These are phyloP conservation scores for Corythoichthys intestinalis DNA, from an alignment of 2,113 vertebrate genomes.

Conservation along the genomic window DNA sequence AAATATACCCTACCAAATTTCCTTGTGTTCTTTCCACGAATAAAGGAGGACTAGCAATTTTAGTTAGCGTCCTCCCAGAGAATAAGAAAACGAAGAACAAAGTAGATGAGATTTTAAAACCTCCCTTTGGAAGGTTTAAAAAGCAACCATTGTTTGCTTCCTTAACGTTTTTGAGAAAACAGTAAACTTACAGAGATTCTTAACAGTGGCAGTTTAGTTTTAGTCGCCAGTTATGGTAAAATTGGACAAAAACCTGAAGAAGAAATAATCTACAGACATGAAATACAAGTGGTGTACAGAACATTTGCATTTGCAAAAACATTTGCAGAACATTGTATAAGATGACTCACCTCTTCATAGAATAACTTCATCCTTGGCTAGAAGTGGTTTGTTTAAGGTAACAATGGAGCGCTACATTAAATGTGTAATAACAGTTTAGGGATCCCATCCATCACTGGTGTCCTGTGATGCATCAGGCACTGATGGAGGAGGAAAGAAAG, in stretches of 20 bases:
- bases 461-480: slow-evolving; percentile 72
- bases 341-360: neutral
- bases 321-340: too few relatives aligned
- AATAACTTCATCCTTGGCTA: slow-evolving; percentile 71
- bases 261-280: neutral
- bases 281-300: neutral
- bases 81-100: too few relatives aligned
- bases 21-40: too few relatives aligned
- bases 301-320: neutral
- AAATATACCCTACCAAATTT: too few relatives aligned
- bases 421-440: slow-evolving; percentile 98
- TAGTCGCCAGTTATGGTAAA: neutral
- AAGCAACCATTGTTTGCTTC: too few relatives aligned
- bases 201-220: neutral
- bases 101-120: too few relatives aligned
- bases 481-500: slow-evolving; percentile 37
- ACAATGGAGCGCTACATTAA: slow-evolving; percentile 83
- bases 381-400: slow-evolving; percentile 55
- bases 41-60: too few relatives aligned
- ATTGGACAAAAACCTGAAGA: neutral
- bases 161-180: too few relatives aligned
- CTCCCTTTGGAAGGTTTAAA: too few relatives aligned
- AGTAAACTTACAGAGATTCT: neutral
- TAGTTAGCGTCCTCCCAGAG: too few relatives aligned
- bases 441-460: slow-evolving; percentile 97